Evolutionary conservation across 2,797 vertebrate species (phyloP).

Genomic region (Triplophysa yarkandensis): DNA sequence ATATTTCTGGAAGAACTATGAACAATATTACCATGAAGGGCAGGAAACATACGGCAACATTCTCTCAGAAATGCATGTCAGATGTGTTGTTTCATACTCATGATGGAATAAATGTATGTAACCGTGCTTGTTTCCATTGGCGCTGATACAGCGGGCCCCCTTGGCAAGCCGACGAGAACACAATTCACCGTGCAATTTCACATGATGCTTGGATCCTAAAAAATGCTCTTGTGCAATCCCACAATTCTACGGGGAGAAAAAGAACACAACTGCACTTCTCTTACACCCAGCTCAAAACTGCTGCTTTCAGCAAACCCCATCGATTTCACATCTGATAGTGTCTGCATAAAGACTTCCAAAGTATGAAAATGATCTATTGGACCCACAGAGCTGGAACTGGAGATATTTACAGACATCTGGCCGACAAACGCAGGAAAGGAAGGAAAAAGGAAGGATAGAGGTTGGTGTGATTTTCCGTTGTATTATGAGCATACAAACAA

Average conservation of each 20-base stretch:
- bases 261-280: conserved; percentile 15
- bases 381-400: conserved; percentile 16
- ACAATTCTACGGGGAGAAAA: conserved; percentile 17
- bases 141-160: conserved; percentile 26
- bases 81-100: conserved; percentile 34
- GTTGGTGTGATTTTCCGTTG: conserved; percentile 41
- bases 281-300: conserved; percentile 13
- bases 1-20: not conserved
- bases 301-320: conserved; percentile 39
- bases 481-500: conserved; percentile 27
- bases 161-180: conserved; percentile 23
- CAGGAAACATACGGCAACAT: not conserved
- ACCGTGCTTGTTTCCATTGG: not conserved
- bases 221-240: conserved; percentile 30
- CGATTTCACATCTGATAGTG: not conserved
- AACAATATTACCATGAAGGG: not conserved
- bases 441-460: conserved; percentile 42
- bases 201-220: conserved; percentile 46
- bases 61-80: conserved; percentile 14
- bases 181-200: conserved; percentile 28
- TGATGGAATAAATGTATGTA: conserved; percentile 2
- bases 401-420: conserved; percentile 48
- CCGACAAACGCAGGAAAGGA: conserved; percentile 37
- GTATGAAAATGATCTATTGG: conserved; percentile 38
- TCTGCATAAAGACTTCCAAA: not conserved